phyloP scores from a whole-genome alignment of 2,113 vertebrate species.

The Zosterops borbonicus region DNA sequence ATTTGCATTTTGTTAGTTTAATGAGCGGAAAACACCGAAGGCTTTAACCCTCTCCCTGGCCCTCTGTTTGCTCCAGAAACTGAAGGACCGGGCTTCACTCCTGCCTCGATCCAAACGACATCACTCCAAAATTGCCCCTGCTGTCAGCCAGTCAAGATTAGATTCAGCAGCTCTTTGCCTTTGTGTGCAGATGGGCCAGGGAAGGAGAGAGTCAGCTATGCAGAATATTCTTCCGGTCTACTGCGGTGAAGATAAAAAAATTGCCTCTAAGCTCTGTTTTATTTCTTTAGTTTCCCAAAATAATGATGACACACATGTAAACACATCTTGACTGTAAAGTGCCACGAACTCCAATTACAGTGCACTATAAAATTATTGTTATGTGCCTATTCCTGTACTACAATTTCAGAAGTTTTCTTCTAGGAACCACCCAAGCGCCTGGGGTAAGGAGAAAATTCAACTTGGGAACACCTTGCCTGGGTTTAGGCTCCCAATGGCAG shows the following conservation, averaged over 20 bases:
- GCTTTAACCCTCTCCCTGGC: not conserved
- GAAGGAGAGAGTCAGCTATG: not conserved
- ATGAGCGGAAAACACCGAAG: not conserved
- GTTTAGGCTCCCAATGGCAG: not conserved
- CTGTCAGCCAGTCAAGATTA: fast-evolving
- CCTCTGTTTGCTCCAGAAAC: not conserved
- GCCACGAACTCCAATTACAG: not conserved
- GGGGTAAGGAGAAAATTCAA: not conserved
- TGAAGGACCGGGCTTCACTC: not conserved
- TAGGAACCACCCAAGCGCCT: not conserved
- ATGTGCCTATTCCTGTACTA: not conserved
- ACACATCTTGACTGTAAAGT: not conserved
- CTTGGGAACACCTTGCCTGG: not conserved
- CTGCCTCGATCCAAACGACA: not conserved
- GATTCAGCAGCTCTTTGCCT: not conserved
- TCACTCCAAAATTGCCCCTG: not conserved
- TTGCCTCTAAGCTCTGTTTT: not conserved
- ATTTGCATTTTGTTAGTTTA: slow-evolving; percentile 40
- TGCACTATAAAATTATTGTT: not conserved
- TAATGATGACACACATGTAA: not conserved
- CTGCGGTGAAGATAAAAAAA: not conserved
- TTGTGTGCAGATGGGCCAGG: fast-evolving
- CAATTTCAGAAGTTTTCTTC: not conserved
- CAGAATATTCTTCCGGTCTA: not conserved
- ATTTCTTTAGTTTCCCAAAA: not conserved